These are phyloP conservation scores for Apostichopus japonicus DNA, from an alignment of 35 echinoderm and acorn worm genomes.

Conservation along the genomic window DNA sequence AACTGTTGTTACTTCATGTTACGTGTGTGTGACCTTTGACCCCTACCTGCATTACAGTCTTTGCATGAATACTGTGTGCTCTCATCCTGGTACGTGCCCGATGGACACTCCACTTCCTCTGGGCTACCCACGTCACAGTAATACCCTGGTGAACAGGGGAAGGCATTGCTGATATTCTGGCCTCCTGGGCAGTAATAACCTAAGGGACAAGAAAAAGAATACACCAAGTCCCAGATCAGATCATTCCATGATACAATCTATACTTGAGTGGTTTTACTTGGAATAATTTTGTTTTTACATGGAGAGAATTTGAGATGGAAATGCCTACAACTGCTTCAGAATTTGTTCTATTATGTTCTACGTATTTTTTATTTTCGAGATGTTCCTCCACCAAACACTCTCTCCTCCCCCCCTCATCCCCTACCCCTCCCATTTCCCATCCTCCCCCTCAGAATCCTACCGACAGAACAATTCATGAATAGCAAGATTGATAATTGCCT, in stretches of 20 bases:
- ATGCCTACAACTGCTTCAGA: no score
- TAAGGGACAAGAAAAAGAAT: background rate
- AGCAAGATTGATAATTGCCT: no score
- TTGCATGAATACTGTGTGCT: conserved; percentile 80
- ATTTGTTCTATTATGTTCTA: no score
- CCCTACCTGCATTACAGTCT: conserved; percentile 82
- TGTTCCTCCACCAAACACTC: no score
- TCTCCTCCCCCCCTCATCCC: no score
- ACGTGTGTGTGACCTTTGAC: background rate
- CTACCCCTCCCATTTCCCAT: no score
- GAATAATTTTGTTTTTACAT: background rate
- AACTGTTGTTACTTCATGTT: no score
- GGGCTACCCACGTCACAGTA: conserved; percentile 88
- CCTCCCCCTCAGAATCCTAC: no score
- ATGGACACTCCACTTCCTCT: conserved; percentile 75
- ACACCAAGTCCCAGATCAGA: background rate
- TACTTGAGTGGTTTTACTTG: no score
- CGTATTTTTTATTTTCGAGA: no score
- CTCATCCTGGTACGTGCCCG: conserved; percentile 94
- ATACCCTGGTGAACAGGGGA: conserved; percentile 72
- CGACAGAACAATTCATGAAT: no score
- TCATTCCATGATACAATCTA: no score
- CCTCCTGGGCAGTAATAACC: conserved; percentile 94
- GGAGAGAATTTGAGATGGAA: background rate
- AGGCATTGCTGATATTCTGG: conserved; percentile 80